Percentiles rank a stretch among this genome's conserved stretches.
These are phyloP conservation scores for Megathymus violae DNA, from an alignment of 1,140 invertebrate genomes.

Conservation along the genomic window DNA sequence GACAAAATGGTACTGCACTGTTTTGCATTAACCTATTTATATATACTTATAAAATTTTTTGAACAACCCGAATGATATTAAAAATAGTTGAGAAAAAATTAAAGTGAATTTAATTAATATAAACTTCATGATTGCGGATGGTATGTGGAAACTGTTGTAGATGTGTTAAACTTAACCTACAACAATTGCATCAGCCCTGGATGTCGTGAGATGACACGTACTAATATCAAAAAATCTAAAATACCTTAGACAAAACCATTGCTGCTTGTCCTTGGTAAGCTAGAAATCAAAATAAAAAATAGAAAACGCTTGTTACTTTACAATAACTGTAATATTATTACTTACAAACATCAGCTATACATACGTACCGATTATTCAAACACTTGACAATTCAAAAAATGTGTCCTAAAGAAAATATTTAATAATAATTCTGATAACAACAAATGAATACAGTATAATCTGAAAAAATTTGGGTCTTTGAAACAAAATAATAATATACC, in stretches of 20 bases:
- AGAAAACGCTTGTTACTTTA: constrained; percentile 14
- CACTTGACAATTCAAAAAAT: too few relatives aligned
- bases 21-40: too few relatives aligned
- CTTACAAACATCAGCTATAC: neutral
- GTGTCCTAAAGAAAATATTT: too few relatives aligned
- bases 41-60: neutral
- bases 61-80: too few relatives aligned
- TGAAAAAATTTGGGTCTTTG: too few relatives aligned
- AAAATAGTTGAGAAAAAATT: too few relatives aligned
- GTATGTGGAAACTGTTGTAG: constrained; percentile 11
- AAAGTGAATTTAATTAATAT: too few relatives aligned
- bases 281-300: constrained; percentile 51
- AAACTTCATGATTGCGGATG: constrained; percentile 27
- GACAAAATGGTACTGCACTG: too few relatives aligned
- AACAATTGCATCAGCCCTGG: constrained; percentile 31
- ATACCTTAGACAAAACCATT: constrained; percentile 65
- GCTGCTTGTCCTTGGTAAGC: constrained; percentile 65
- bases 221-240: constrained; percentile 39
- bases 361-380: neutral
- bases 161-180: constrained; percentile 36
- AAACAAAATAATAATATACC: too few relatives aligned
- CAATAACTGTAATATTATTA: constrained; percentile 1
- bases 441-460: too few relatives aligned
- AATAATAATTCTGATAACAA: too few relatives aligned
- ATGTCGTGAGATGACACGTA: constrained; percentile 35